Percentiles rank a stretch among this genome's conserved stretches.
phyloP scores from a whole-genome alignment of 1,140 invertebrate genomes.

The Drosophila sp. region DNA sequence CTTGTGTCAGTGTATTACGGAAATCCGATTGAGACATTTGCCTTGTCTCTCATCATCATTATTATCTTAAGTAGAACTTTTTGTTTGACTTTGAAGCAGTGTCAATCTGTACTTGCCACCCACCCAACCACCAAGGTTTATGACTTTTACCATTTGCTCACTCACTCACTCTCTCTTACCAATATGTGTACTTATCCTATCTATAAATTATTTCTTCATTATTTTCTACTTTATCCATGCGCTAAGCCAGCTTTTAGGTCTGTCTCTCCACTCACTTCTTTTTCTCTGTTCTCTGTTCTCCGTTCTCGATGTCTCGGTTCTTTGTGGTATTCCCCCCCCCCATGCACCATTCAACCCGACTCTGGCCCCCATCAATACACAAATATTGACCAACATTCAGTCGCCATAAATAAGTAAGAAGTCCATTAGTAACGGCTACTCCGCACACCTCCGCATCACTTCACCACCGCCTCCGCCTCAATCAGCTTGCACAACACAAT shows the following conservation, averaged over 20 bases:
- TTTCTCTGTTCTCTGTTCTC: slow-evolving; percentile 1
- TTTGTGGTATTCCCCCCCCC: slow-evolving; percentile 11
- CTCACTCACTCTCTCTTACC: not conserved
- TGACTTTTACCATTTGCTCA: slow-evolving; percentile 1
- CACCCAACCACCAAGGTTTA: not conserved
- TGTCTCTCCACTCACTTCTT: slow-evolving; percentile 4
- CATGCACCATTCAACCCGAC: not conserved
- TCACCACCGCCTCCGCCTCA: slow-evolving; percentile 15
- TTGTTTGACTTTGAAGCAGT: slow-evolving; percentile 1
- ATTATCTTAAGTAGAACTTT: not conserved
- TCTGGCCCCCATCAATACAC: slow-evolving; percentile 18
- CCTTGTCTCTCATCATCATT: not conserved
- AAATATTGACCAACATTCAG: slow-evolving; percentile 61
- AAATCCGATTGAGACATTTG: not conserved
- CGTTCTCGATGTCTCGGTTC: slow-evolving; percentile 26
- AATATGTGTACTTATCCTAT: slow-evolving; percentile 17
- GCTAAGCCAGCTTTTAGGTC: slow-evolving; percentile 6
- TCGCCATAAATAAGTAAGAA: slow-evolving; percentile 59
- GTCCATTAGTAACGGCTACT: slow-evolving; percentile 45
- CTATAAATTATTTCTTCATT: slow-evolving; percentile 61
- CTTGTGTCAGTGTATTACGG: not conserved
- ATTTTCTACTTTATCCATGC: slow-evolving; percentile 18
- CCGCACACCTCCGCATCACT: slow-evolving; percentile 15
- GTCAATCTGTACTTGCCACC: not conserved
- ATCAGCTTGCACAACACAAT: slow-evolving; percentile 51